phyloP scores from a whole-genome alignment of 2,113 vertebrate species.

The Ursus arctos region DNA sequence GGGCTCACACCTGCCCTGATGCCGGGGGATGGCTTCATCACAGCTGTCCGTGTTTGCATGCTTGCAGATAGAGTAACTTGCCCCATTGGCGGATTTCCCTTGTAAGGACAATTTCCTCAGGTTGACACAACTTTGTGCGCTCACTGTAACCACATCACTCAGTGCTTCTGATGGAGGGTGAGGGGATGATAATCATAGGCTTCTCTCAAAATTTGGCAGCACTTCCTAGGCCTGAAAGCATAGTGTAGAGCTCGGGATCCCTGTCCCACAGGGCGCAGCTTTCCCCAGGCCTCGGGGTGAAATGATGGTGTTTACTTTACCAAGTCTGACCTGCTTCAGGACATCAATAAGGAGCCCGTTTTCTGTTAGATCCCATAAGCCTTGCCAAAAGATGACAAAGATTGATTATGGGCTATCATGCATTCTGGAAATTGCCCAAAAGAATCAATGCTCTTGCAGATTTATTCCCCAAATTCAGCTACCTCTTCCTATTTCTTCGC shows the following conservation, averaged over 20 bases:
- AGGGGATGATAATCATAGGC: fast-evolving
- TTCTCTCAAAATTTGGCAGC: fast-evolving
- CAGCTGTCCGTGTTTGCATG: fast-evolving
- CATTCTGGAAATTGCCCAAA: constrained; percentile 22
- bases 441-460: background rate
- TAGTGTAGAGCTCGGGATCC: fast-evolving
- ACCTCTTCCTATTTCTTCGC: background rate
- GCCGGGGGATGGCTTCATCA: fast-evolving
- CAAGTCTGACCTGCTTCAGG: background rate
- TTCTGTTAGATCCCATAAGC: constrained; percentile 45
- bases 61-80: no score
- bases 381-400: background rate
- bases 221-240: fast-evolving
- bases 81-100: background rate
- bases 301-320: background rate
- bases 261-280: fast-evolving
- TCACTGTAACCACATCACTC: fast-evolving
- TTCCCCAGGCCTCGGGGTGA: no score
- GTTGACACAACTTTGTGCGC: background rate
- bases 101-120: background rate
- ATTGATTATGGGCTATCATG: background rate
- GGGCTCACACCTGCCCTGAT: fast-evolving
- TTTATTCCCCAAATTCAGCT: background rate
- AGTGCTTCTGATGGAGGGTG: no score
- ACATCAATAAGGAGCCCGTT: background rate